Percentiles rank a stretch among this genome's conserved stretches.
These are phyloP conservation scores for Brachionus sp. DNA, from an alignment of 1,140 invertebrate genomes.

Conservation along the genomic window DNA sequence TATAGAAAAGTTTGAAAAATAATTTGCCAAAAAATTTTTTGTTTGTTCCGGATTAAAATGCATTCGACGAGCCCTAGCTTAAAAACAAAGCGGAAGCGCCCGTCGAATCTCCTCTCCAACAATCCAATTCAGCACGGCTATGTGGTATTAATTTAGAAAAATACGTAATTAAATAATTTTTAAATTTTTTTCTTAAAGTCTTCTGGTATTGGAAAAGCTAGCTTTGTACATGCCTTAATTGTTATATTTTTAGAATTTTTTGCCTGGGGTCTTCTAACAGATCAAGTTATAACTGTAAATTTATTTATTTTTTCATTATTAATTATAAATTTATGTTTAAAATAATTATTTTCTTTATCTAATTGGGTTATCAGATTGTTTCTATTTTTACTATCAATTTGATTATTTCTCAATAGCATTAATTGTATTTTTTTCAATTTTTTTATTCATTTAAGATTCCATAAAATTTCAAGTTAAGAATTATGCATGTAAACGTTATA, in stretches of 20 bases:
- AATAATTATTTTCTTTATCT: background rate
- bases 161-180: background rate
- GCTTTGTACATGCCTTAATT: conserved; percentile 92
- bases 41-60: background rate
- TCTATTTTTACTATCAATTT: too few relatives aligned
- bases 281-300: conserved; percentile 90
- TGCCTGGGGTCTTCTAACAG: conserved; percentile 95
- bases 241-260: conserved; percentile 99
- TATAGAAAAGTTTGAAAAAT: background rate
- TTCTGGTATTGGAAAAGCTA: conserved; percentile 73
- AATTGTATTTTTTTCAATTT: too few relatives aligned
- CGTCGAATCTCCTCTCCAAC: conserved; percentile 2
- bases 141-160: background rate
- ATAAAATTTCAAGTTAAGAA: too few relatives aligned
- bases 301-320: background rate
- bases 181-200: conserved; percentile 14
- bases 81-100: conserved; percentile 13
- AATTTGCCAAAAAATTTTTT: background rate
- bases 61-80: background rate
- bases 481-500: too few relatives aligned
- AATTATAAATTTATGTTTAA: background rate
- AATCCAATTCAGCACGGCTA: conserved; percentile 17
- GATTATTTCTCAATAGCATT: too few relatives aligned
- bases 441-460: too few relatives aligned
- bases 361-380: too few relatives aligned